Evolutionary conservation across 2,888 invertebrate genomes (phyloP), one percentile per base, ranked within the genome.

Genomic region (Aricia artaxerxes): DNA sequence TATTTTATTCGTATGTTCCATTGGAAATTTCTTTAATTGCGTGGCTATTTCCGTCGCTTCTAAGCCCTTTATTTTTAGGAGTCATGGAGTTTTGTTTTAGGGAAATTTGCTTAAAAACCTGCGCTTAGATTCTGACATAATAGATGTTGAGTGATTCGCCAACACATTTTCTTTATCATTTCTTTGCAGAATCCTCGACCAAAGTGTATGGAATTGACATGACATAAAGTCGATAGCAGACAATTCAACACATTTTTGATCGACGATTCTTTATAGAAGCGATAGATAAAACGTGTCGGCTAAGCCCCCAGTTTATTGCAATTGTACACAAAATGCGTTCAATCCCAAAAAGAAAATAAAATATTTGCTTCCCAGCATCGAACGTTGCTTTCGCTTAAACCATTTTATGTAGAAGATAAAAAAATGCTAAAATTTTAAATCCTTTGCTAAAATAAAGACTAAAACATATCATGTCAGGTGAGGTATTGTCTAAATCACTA

Each of bases 1-100:
- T 53, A 78, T 78, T 78, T 72, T 73, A 35, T 69, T 69, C 69
- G 35, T 69, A 69, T 38, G 69, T 69, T 69, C 13, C 16, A 35
- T 69, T 69, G 11, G 13, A 35, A 69, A 69, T 38, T 69, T 69
- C 35, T 69, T 69, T 5, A 69, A 69, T 69, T 38, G 13, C 13
- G 13, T 9, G 35, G 35, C 69, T 38, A 69, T 69, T 69, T 69
- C 69, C 6, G 35, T 11, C 7, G 31, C 64, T 64, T 64, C 11
- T 6, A 11, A 64, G 49, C 49, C 9, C 9, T 64, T 64, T 31
- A 16, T 64, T 64, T 24, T 64, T 11, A 64, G 61, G 9, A 24
- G 31, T 69, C 5, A 69, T 69, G 35, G 35, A 16, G 35, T 35
- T 35, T 38, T 35, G 35, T 31, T 38, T 69, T 35, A 4, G 16